phyloP scores from a whole-genome alignment of 2,797 vertebrate species.

The Oreochromis mossambicus region DNA sequence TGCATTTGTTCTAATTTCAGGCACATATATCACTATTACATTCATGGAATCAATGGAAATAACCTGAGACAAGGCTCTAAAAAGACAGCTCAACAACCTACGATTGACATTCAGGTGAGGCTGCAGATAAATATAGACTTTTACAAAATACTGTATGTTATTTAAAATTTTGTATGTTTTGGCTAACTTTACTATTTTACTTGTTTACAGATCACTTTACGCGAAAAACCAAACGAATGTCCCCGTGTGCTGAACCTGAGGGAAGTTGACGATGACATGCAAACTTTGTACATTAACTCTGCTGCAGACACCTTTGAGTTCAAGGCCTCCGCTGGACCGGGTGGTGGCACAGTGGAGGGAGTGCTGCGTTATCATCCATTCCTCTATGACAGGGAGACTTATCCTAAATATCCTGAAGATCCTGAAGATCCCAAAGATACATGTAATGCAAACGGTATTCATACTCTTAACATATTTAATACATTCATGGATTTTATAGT shows the following conservation, averaged over 20 bases:
- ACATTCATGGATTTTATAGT: not conserved
- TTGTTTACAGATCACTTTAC: conserved; percentile 79
- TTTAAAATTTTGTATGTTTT: not conserved
- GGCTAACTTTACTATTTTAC: not conserved
- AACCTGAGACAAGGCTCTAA: conserved; percentile 24
- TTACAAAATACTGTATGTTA: fast-evolving
- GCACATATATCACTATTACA: conserved; percentile 94
- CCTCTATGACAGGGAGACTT: conserved; percentile 92
- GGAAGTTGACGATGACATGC: conserved; percentile 86
- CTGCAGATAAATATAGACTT: not conserved
- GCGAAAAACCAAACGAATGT: conserved; percentile 75
- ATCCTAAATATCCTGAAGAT: conserved; percentile 79
- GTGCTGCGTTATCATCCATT: conserved; percentile 93
- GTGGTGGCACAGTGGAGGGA: conserved; percentile 85
- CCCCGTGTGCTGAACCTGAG: conserved; percentile 80
- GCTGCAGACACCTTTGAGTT: conserved; percentile 89
- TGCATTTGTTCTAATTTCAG: conserved; percentile 67
- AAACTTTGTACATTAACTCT: conserved; percentile 86
- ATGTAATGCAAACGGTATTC: conserved; percentile 72
- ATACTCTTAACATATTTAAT: not conserved
- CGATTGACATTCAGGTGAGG: conserved; percentile 87
- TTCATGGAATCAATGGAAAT: conserved; percentile 88
- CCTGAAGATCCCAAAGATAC: not conserved
- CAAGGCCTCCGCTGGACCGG: conserved; percentile 73
- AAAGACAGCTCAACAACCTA: conserved; percentile 48